Base-by-base conservation (phyloP, 2,888 invertebrate species). In the Oconnorella tubifera region DNA sequence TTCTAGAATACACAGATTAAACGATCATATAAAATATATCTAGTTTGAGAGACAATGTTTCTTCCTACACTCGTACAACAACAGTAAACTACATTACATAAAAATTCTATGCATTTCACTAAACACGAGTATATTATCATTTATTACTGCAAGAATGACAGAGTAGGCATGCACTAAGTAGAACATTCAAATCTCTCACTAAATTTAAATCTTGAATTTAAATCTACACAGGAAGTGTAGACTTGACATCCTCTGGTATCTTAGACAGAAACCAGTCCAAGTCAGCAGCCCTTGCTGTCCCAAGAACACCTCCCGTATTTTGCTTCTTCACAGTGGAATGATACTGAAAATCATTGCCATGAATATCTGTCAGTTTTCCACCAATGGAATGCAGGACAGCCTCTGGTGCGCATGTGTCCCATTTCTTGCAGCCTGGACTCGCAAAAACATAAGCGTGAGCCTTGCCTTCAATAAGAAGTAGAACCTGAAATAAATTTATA, bases 371-470 rank as follows among this genome's bases (percentile, higher is more conserved):
- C 62, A 99, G 84, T 60, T 84, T 86, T 0, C 99, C 99, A 1
- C 97, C 97, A 2, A 89, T 86, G 0, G 95, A 91, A 49, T 86
- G 85, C 1, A 99, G 84, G 1, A 99, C 86, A 0, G 96, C 98
- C 84, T 99, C 98, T 0, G 98, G 96, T 0, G 94, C 98, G 82
- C 98, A 98, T 0, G 98, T 99, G 82, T 99, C 99, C 99, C 99
- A 99, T 80, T 95, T 93, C 83, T 99, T 99, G 78, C 92, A 94
- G 0, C 98, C 98, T 28, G 88, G 85, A 76, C 93, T 95, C 0
- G 98, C 95, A 83, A 95, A 98, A 1, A 99, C 91, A 79, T 99
- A 99, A 0, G 96, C 92, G 76, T 98, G 93, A 0, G 96, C 97
- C 77, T 88, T 88, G 0, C 97, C 98, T 84, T 99, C 99, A 66